Conservation (phyloP, 1,140 invertebrate genomes). For the Drosophila bocqueti region DNA sequence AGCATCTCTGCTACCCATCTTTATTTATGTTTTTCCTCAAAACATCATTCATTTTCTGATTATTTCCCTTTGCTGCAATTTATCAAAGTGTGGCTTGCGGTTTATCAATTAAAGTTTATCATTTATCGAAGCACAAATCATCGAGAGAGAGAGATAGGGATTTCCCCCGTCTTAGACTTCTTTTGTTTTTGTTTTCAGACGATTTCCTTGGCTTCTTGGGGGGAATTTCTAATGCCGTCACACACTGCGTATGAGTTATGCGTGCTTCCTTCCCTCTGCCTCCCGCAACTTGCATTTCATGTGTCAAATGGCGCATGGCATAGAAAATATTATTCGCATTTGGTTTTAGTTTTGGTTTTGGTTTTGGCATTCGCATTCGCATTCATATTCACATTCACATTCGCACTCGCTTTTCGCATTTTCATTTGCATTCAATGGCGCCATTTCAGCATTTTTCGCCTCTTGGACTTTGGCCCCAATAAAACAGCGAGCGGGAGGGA, state of each 20-base stretch:
- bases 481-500: slow-evolving; percentile 17
- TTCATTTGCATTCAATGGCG: slow-evolving; percentile 64
- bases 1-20: neutral
- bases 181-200: slow-evolving; percentile 2
- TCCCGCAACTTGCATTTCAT: slow-evolving; percentile 44
- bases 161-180: neutral
- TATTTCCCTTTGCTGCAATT: slow-evolving; percentile 3
- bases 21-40: slow-evolving; percentile 12
- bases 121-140: slow-evolving; percentile 16
- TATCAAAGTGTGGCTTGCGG: slow-evolving; percentile 14
- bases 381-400: slow-evolving; percentile 14
- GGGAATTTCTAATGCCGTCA: slow-evolving; percentile 54
- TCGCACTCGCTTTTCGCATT: slow-evolving; percentile 47
- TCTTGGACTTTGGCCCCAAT: slow-evolving; percentile 74
- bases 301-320: slow-evolving; percentile 74
- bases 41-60: slow-evolving; percentile 11
- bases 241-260: slow-evolving; percentile 80
- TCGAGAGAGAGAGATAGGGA: neutral
- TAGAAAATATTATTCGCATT: slow-evolving; percentile 68
- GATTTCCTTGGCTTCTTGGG: slow-evolving; percentile 11
- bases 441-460: slow-evolving; percentile 57
- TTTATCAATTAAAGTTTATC: slow-evolving; percentile 22
- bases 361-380: slow-evolving; percentile 3
- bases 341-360: slow-evolving; percentile 43
- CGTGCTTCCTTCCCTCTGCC: neutral